These are phyloP conservation scores for Chiloscyllium punctatum DNA, from an alignment of 2,797 vertebrate species.

Conservation along the genomic window DNA sequence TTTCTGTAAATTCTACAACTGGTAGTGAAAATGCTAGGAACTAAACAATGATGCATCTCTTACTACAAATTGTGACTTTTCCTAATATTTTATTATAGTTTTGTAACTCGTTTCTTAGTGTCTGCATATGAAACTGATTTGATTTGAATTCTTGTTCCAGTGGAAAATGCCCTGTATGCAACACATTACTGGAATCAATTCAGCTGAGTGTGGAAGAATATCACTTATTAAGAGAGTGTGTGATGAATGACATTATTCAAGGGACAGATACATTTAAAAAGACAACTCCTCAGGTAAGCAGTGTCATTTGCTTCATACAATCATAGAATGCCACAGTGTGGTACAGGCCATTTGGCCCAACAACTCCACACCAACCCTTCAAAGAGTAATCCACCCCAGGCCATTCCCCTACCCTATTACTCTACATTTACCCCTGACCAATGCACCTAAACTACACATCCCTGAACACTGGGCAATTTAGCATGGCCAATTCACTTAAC, in stretches of 20 bases:
- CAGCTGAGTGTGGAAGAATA: constrained; percentile 73
- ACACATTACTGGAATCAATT: constrained; percentile 61
- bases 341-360: no score
- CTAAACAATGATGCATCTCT: not conserved
- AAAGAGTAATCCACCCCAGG: no score
- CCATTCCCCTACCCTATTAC: no score
- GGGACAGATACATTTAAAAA: constrained; percentile 79
- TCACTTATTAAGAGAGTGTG: constrained; percentile 63
- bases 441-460: no score
- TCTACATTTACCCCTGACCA: no score
- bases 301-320: no score
- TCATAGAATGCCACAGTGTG: no score
- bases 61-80: not conserved
- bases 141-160: constrained; percentile 46
- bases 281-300: constrained; percentile 76
- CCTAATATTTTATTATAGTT: not conserved
- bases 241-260: constrained; percentile 77
- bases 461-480: no score
- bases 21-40: not conserved
- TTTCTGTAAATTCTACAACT: constrained; percentile 1
- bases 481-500: no score
- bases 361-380: no score
- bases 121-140: not conserved
- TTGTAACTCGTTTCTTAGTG: not conserved
- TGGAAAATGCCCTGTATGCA: constrained; percentile 61